phyloP scores from a whole-genome alignment of 2,797 vertebrate species.

The Crocidura indochinensis region DNA sequence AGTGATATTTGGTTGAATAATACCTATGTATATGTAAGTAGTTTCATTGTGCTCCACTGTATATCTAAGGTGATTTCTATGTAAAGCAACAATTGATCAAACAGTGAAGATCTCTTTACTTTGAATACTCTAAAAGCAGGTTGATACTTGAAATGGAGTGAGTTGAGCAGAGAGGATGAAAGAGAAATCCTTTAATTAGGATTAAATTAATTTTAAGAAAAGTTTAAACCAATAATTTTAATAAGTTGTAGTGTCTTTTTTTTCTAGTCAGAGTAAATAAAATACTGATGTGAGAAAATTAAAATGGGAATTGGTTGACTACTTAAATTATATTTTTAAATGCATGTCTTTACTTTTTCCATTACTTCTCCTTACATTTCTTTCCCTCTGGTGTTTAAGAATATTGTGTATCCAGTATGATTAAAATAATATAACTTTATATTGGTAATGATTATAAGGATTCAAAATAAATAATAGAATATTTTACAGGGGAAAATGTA shows the following conservation, averaged over 20 bases:
- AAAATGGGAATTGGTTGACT: neutral
- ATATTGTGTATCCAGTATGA: neutral
- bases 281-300: conserved; percentile 3
- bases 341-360: neutral
- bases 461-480: neutral
- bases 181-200: neutral
- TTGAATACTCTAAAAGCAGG: neutral
- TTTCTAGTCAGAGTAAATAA: neutral
- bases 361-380: neutral
- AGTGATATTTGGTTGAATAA: neutral
- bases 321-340: neutral
- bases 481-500: neutral
- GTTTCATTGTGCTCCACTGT: neutral
- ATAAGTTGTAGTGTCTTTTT: neutral
- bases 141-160: neutral
- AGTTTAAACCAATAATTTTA: neutral
- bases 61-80: too few species aligned
- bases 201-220: neutral
- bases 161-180: neutral
- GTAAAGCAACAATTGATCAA: too few species aligned
- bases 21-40: neutral
- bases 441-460: neutral
- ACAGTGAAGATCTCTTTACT: neutral
- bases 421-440: neutral
- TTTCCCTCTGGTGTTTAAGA: neutral